Evolutionary conservation across 1,140 invertebrate genomes (phyloP).

Genomic region (Zaprionus nigranus): DNA sequence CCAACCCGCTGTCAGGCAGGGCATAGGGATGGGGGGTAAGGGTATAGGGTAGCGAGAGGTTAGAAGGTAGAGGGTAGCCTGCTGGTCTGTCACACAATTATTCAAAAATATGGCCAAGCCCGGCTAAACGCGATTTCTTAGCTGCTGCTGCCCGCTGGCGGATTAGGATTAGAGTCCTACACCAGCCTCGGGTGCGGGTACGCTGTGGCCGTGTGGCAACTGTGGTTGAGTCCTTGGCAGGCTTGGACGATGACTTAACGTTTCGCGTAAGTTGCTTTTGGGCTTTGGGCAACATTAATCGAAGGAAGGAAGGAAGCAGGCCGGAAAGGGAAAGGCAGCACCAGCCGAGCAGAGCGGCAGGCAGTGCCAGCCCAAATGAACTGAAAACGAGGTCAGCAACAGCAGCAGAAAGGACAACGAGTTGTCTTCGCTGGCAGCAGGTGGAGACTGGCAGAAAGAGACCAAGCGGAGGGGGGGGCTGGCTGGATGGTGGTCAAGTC

Average conservation of each 20-base stretch:
- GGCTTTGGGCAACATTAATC: slow-evolving; percentile 67
- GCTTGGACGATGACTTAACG: slow-evolving; percentile 33
- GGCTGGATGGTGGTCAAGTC: slow-evolving; percentile 10
- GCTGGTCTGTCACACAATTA: slow-evolving; percentile 50
- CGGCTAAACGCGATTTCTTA: background rate
- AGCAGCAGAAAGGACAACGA: slow-evolving; percentile 12
- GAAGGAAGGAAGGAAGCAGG: slow-evolving; percentile 62
- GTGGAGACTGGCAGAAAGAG: background rate
- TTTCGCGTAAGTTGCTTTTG: background rate
- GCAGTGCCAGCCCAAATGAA: slow-evolving; percentile 32
- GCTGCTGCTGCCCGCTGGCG: slow-evolving; percentile 22
- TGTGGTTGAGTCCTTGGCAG: background rate
- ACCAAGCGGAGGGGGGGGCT: background rate
- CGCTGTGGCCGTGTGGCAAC: background rate
- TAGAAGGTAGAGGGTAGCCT: background rate
- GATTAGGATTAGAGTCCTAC: slow-evolving; percentile 52
- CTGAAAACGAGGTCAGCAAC: slow-evolving; percentile 44
- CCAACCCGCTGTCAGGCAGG: background rate
- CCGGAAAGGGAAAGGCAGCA: background rate
- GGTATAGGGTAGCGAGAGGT: background rate
- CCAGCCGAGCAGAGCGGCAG: background rate
- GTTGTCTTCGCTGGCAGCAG: slow-evolving; percentile 23
- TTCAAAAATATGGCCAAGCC: slow-evolving; percentile 63
- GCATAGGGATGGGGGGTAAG: background rate
- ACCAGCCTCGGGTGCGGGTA: background rate